Evolutionary conservation across 2,797 vertebrate genomes (phyloP).

Genomic region (Diplodus sargus): DNA sequence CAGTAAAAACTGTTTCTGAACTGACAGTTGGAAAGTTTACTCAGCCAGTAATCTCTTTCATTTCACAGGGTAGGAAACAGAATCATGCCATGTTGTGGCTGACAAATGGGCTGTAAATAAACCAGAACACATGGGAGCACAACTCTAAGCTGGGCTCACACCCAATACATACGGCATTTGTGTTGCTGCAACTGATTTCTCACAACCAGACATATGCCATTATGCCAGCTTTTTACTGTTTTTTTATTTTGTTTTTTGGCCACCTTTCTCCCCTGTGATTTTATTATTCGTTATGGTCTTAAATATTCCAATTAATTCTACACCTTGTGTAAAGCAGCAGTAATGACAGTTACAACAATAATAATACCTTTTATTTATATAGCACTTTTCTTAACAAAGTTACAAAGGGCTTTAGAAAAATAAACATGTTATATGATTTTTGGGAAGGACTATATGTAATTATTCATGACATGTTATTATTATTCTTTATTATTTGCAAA

Average conservation of each 20-base stretch:
- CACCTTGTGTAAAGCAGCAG: background rate
- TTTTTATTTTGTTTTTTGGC: background rate
- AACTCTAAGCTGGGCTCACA: conserved; percentile 37
- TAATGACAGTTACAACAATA: background rate
- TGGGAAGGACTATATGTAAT: too few species aligned
- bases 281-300: background rate
- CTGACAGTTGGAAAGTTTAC: conserved; percentile 15
- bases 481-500: background rate
- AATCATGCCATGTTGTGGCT: conserved; percentile 26
- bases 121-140: conserved; percentile 34
- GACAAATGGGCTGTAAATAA: conserved; percentile 44
- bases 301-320: background rate
- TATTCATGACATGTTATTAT: background rate
- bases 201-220: conserved; percentile 27
- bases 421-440: background rate
- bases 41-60: conserved; percentile 25
- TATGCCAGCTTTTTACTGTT: background rate
- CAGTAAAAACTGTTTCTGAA: background rate
- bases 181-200: conserved; percentile 27
- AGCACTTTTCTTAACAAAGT: too few species aligned
- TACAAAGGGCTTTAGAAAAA: too few species aligned
- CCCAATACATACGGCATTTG: conserved; percentile 14
- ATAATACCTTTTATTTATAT: too few species aligned
- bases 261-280: background rate
- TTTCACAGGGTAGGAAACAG: conserved; percentile 19